These are phyloP conservation scores for Apamea epomidion DNA, from an alignment of 2,888 invertebrate genomes.

Conservation along the genomic window DNA sequence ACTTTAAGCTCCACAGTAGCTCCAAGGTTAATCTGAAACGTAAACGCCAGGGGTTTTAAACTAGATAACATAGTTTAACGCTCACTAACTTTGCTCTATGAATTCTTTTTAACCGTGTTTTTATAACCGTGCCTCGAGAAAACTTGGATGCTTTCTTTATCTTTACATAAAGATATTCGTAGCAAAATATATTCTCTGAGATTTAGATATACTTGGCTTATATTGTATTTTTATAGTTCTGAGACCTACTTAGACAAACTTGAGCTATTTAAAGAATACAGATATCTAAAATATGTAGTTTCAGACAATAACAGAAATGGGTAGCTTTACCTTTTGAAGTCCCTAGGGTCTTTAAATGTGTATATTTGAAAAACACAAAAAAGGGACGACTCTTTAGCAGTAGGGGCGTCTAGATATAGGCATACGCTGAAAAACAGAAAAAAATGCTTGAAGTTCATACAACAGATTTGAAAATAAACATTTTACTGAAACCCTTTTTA, in stretches of 20 bases:
- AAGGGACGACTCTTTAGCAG: not conserved
- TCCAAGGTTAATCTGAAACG: slow-evolving; percentile 59
- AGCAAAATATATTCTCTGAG: slow-evolving; percentile 4
- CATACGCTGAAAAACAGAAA: not conserved
- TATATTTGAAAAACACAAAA: not conserved
- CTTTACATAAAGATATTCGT: slow-evolving; percentile 36
- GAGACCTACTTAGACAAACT: slow-evolving; percentile 22
- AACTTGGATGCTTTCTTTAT: slow-evolving; percentile 30
- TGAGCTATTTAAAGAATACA: not conserved
- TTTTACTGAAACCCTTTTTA: slow-evolving; percentile 32
- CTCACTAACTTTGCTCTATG: slow-evolving; percentile 62
- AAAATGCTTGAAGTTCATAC: not conserved
- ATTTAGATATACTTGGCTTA: slow-evolving; percentile 8
- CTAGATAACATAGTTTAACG: slow-evolving; percentile 71
- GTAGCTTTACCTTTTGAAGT: not conserved
- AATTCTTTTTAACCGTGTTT: slow-evolving; percentile 54
- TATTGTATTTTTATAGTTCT: slow-evolving; percentile 10
- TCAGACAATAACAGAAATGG: not conserved
- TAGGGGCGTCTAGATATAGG: not conserved
- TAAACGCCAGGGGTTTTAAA: slow-evolving; percentile 65
- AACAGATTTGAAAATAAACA: slow-evolving; percentile 13
- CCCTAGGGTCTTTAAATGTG: not conserved
- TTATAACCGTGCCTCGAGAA: slow-evolving; percentile 32
- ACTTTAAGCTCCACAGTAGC: slow-evolving; percentile 37
- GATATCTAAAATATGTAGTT: not conserved